Percentiles rank a stretch among this genome's conserved stretches.
phyloP scores from a whole-genome alignment of 2,888 invertebrate genomes.

The Tenthredo livida region DNA sequence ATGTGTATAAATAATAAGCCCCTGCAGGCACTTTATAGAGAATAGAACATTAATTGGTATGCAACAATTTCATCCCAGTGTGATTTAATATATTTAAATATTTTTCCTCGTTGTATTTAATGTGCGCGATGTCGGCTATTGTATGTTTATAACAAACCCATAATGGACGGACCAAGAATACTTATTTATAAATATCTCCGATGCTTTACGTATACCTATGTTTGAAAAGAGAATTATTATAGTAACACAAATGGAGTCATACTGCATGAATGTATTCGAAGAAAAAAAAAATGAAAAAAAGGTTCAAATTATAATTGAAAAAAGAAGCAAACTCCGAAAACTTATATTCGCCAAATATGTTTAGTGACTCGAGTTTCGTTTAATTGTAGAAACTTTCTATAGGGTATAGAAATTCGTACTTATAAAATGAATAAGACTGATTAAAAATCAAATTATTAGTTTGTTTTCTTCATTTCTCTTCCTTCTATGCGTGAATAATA shows the following conservation, averaged over 20 bases:
- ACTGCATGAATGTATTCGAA: neutral
- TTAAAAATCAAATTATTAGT: neutral
- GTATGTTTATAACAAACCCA: slow-evolving; percentile 69
- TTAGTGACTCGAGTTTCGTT: too few species aligned
- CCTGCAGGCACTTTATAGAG: neutral
- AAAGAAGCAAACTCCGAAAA: too few species aligned
- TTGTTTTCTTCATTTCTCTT: neutral
- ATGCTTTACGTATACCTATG: neutral
- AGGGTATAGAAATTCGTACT: neutral
- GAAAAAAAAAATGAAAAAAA: too few species aligned
- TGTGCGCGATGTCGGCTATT: slow-evolving; percentile 66
- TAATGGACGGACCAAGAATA: slow-evolving; percentile 55
- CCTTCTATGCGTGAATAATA: neutral
- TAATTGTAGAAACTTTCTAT: neutral
- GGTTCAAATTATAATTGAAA: too few species aligned
- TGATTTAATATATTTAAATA: slow-evolving; percentile 67
- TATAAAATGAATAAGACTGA: neutral
- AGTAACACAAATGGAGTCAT: neutral
- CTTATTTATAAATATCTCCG: slow-evolving; percentile 34
- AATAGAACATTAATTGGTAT: slow-evolving; percentile 58
- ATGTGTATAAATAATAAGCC: neutral
- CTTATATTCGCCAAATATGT: too few species aligned
- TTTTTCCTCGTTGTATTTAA: slow-evolving; percentile 62
- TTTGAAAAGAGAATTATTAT: neutral
- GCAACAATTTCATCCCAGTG: slow-evolving; percentile 62